These are phyloP conservation scores for Xiphophorus hellerii DNA, from an alignment of 2,113 vertebrate species.

Conservation along the genomic window DNA sequence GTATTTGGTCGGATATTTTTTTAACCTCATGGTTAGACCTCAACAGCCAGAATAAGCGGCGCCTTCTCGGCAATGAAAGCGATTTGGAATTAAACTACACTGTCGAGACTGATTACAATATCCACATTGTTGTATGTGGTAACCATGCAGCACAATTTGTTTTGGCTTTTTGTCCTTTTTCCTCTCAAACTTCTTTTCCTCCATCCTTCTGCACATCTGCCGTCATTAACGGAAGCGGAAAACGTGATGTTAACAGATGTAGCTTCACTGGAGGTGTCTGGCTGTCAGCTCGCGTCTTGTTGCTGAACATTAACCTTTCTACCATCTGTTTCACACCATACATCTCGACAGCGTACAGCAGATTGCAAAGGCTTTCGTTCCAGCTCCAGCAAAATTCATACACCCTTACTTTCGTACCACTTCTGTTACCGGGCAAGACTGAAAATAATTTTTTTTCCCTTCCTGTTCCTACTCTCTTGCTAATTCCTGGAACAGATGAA, in stretches of 20 bases:
- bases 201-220: constrained; percentile 13
- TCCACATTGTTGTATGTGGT: background rate
- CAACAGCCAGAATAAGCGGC: background rate
- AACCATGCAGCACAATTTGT: background rate
- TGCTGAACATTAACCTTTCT: constrained; percentile 66
- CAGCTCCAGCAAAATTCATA: constrained; percentile 62
- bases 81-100: constrained; percentile 18
- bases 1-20: background rate
- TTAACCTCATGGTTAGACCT: constrained; percentile 13
- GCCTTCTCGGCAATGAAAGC: background rate
- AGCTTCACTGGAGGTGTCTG: constrained; percentile 51
- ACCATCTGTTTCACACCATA: constrained; percentile 59
- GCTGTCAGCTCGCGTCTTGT: constrained; percentile 49
- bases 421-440: background rate
- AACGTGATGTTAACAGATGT: constrained; percentile 62
- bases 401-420: constrained; percentile 33
- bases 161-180: background rate
- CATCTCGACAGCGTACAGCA: constrained; percentile 36
- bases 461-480: background rate
- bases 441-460: background rate
- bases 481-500: background rate
- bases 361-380: constrained; percentile 60
- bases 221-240: constrained; percentile 12
- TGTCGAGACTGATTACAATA: constrained; percentile 29
- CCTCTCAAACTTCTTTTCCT: background rate